Evolutionary conservation across 2,797 vertebrate genomes (phyloP).

Genomic region (Macropodus opercularis): DNA sequence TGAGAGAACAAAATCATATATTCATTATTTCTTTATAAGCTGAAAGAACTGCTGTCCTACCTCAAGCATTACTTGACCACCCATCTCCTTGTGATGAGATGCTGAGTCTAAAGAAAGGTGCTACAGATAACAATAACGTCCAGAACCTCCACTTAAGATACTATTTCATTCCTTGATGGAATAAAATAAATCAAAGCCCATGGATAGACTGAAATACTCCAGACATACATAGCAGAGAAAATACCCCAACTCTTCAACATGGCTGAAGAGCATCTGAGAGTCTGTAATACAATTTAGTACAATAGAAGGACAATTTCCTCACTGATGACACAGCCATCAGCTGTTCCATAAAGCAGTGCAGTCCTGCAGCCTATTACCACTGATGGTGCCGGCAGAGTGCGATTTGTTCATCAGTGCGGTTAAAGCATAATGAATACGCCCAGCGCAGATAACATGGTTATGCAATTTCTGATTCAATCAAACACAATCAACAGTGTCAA

Average conservation of each 20-base stretch:
- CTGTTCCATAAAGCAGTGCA: neutral
- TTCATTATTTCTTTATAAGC: neutral
- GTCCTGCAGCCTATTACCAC: slow-evolving; percentile 4
- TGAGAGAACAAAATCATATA: neutral
- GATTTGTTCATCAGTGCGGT: slow-evolving; percentile 7
- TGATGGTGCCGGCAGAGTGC: neutral
- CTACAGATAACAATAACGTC: slow-evolving; percentile 4
- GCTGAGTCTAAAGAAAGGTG: neutral
- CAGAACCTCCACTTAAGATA: slow-evolving; percentile 18
- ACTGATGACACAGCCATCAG: neutral
- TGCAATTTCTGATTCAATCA: neutral
- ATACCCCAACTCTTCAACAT: neutral
- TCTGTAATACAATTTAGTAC: neutral
- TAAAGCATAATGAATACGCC: neutral
- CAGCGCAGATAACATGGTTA: neutral
- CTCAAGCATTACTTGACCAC: slow-evolving; percentile 1
- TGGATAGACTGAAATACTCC: slow-evolving; percentile 15
- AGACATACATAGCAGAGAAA: slow-evolving; percentile 10
- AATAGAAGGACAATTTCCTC: neutral
- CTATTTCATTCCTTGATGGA: neutral
- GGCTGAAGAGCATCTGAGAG: slow-evolving; percentile 7
- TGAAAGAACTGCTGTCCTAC: neutral
- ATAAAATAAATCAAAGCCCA: neutral
- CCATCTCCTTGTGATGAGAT: neutral
- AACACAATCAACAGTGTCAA: neutral